Conservation (phyloP, 1,140 invertebrate species). For the Tetramorium simillimum region DNA sequence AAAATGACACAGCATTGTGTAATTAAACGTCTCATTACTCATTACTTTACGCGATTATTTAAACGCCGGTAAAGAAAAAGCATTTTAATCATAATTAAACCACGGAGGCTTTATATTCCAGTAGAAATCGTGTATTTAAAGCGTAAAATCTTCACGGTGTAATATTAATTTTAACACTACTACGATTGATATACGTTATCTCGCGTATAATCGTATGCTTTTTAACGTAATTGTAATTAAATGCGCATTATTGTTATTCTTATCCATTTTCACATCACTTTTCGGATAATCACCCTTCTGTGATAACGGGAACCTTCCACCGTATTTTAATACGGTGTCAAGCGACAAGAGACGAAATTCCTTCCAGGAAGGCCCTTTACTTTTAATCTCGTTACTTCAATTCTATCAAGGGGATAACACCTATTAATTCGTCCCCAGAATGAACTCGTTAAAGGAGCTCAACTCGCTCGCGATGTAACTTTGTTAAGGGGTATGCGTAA, state of each 20-base stretch:
- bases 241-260: slow-evolving; percentile 59
- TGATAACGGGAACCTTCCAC: slow-evolving; percentile 60
- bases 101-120: background rate
- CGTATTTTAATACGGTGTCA: slow-evolving; percentile 69
- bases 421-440: slow-evolving; percentile 75
- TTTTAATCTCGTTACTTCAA: slow-evolving; percentile 76
- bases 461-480: slow-evolving; percentile 71
- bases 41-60: slow-evolving; percentile 27
- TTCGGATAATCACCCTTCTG: slow-evolving; percentile 67
- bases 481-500: slow-evolving; percentile 64
- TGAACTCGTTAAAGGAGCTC: slow-evolving; percentile 74
- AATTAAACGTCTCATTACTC: slow-evolving; percentile 23
- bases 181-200: background rate
- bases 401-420: slow-evolving; percentile 76
- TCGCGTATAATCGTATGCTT: background rate
- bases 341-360: slow-evolving; percentile 66
- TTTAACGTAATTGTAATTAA: background rate
- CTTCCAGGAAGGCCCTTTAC: slow-evolving; percentile 69
- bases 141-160: background rate
- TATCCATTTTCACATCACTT: slow-evolving; percentile 51
- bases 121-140: background rate
- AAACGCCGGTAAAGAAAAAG: background rate
- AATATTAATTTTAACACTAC: background rate
- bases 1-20: background rate
- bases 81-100: background rate